Conservation (phyloP, 1,140 invertebrate genomes). For the Caenorhabditis inopinata region DNA sequence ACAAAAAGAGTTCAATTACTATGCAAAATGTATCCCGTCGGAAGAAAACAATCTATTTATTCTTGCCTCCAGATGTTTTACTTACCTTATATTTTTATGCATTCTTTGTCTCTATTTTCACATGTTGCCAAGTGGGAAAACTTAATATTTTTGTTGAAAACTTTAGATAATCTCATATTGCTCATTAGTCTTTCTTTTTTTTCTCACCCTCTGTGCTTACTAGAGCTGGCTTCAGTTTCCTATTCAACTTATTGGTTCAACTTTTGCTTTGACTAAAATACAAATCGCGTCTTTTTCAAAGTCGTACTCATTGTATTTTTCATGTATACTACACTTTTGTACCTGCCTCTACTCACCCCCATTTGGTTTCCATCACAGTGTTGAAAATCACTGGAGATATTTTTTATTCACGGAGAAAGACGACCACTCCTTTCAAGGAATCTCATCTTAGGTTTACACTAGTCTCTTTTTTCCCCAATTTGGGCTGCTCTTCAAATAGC, state of each 20-base stretch:
- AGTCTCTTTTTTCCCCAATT: conserved; percentile 1
- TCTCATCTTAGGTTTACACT: background rate
- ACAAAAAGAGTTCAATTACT: conserved; percentile 30
- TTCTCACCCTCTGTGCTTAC: background rate
- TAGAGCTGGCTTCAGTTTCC: conserved; percentile 18
- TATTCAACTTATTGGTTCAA: background rate
- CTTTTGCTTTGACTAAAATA: too few species aligned
- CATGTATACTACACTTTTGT: too few species aligned
- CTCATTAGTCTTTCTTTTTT: background rate
- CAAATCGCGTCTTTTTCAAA: too few species aligned
- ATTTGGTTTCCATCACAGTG: background rate
- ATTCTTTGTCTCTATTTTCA: background rate
- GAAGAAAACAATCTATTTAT: conserved; percentile 20
- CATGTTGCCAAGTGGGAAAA: background rate
- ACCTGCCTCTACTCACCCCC: too few species aligned
- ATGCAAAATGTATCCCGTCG: background rate
- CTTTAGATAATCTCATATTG: conserved; percentile 31
- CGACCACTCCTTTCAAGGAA: background rate
- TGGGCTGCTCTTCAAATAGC: conserved; percentile 20
- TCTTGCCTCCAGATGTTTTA: background rate
- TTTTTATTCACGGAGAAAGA: background rate
- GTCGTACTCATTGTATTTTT: too few species aligned
- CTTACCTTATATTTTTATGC: too few species aligned
- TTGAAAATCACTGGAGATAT: background rate
- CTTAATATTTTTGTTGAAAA: background rate